Evolutionary conservation across 2,797 vertebrate genomes (phyloP).

Genomic region (Pseudochromis fuscus): DNA sequence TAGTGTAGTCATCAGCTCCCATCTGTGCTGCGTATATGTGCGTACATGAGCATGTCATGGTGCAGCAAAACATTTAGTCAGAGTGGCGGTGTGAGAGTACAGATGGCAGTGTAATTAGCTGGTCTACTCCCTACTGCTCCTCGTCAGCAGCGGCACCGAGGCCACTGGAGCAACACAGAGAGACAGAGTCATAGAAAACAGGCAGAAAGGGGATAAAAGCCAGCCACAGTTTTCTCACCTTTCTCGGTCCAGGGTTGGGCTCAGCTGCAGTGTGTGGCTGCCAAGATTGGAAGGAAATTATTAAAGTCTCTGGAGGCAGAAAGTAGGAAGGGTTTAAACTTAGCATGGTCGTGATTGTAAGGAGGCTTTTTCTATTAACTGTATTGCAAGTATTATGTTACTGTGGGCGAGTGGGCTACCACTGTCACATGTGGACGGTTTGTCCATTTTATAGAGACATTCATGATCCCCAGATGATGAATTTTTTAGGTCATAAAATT

Average conservation of each 20-base stretch:
- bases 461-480: background rate
- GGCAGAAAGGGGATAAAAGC: conserved; percentile 1
- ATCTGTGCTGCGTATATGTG: conserved; percentile 70
- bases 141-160: conserved; percentile 36
- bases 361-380: too few relatives aligned
- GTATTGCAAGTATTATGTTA: too few relatives aligned
- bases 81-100: conserved; percentile 58
- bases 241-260: conserved; percentile 10
- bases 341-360: background rate
- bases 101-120: conserved; percentile 83
- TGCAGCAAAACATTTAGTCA: conserved; percentile 73
- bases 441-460: background rate
- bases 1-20: conserved; percentile 71
- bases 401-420: background rate
- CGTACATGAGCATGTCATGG: conserved; percentile 51
- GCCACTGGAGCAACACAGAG: conserved; percentile 31
- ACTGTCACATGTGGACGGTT: too few relatives aligned
- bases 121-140: conserved; percentile 60
- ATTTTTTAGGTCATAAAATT: background rate
- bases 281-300: conserved; percentile 5
- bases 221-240: conserved; percentile 35
- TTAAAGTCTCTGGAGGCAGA: conserved; percentile 11
- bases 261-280: conserved; percentile 41
- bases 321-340: conserved; percentile 16
- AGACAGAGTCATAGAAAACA: conserved; percentile 15